These are phyloP conservation scores for Tachycineta bicolor DNA, from an alignment of 2,113 vertebrate species.

Conservation along the genomic window DNA sequence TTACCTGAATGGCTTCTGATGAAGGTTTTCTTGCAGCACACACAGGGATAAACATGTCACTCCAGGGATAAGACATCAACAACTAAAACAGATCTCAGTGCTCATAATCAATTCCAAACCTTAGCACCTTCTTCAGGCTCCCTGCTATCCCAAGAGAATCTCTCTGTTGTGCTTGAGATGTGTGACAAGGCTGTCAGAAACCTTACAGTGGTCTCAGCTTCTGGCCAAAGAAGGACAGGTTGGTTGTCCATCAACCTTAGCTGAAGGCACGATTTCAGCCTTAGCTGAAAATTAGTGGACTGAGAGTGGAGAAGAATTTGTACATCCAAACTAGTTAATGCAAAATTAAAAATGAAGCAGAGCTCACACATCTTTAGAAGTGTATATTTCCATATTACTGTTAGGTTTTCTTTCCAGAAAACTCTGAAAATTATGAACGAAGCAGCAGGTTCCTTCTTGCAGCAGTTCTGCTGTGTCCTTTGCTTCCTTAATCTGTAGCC, in stretches of 20 bases:
- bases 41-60: neutral
- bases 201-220: neutral
- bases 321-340: neutral
- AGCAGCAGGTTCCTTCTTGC: neutral
- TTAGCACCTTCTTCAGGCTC: neutral
- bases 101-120: conserved; percentile 8
- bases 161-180: neutral
- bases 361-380: neutral
- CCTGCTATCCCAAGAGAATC: neutral
- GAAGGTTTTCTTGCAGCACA: neutral
- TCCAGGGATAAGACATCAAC: neutral
- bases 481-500: neutral
- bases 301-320: neutral
- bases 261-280: neutral
- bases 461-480: neutral
- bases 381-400: neutral
- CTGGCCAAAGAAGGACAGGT: neutral
- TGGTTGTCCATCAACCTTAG: neutral
- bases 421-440: neutral
- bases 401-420: neutral
- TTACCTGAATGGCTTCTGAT: neutral
- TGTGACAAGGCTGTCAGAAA: neutral
- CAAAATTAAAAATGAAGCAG: neutral
- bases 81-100: neutral
- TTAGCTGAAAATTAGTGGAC: neutral